phyloP scores from a whole-genome alignment of 2,113 vertebrate genomes.

The Cyrtonyx montezumae region DNA sequence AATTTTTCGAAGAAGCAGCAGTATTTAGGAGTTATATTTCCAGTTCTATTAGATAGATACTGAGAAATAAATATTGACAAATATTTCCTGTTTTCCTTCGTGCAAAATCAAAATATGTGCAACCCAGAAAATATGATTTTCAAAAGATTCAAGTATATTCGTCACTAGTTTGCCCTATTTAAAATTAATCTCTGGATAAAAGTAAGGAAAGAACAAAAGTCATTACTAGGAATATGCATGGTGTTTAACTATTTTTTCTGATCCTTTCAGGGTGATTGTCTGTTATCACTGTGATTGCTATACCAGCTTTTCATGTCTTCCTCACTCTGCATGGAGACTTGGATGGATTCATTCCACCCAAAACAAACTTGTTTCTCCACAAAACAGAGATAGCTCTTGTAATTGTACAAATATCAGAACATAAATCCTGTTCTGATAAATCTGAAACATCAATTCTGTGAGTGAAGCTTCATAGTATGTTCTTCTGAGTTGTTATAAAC shows the following conservation, averaged over 20 bases:
- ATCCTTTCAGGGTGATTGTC: conserved; percentile 5
- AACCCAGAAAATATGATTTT: background rate
- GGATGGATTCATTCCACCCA: conserved; percentile 9
- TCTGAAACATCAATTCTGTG: conserved; percentile 34
- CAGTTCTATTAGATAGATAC: background rate
- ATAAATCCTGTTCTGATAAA: conserved; percentile 58
- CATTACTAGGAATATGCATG: background rate
- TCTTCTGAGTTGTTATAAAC: conserved; percentile 28
- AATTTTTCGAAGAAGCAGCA: background rate
- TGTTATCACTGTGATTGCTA: background rate
- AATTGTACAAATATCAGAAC: background rate
- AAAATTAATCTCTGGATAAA: background rate
- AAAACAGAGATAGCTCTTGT: conserved; percentile 45
- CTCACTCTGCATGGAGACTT: conserved; percentile 13
- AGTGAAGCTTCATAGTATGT: conserved; percentile 52
- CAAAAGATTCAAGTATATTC: background rate
- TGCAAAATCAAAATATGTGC: background rate
- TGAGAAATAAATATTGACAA: background rate
- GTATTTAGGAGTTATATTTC: background rate
- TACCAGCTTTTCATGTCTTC: conserved; percentile 23
- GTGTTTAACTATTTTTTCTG: background rate
- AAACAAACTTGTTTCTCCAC: conserved; percentile 46
- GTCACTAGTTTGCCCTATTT: background rate
- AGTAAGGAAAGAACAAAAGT: background rate
- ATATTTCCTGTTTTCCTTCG: background rate